Evolutionary conservation across 1,140 invertebrate species (phyloP).

Genomic region (Vollenhovia emeryi): DNA sequence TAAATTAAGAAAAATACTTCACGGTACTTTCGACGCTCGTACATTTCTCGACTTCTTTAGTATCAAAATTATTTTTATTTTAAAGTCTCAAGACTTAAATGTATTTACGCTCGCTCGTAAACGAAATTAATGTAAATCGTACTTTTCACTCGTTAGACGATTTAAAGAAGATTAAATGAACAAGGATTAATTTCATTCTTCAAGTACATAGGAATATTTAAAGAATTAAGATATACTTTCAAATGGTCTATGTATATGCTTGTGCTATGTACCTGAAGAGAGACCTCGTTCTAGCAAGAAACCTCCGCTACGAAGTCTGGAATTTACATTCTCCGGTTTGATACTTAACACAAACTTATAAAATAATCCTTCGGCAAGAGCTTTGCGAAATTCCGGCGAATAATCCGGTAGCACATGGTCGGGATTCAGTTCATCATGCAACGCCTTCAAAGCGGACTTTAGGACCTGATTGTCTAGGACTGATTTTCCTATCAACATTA

Average conservation of each 20-base stretch:
- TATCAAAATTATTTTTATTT: too few species aligned
- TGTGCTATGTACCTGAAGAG: constrained; percentile 86
- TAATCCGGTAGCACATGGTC: constrained; percentile 88
- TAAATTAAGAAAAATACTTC: background rate
- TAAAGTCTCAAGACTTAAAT: too few species aligned
- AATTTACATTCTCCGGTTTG: constrained; percentile 79
- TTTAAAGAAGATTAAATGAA: too few species aligned
- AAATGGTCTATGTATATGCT: background rate
- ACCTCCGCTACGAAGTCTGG: constrained; percentile 84
- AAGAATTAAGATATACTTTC: background rate
- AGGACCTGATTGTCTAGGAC: constrained; percentile 86
- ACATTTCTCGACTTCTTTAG: too few species aligned
- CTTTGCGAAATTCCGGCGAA: constrained; percentile 88
- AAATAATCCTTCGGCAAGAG: constrained; percentile 89
- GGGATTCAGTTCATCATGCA: constrained; percentile 89
- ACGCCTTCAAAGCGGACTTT: constrained; percentile 86
- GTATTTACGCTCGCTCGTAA: too few species aligned
- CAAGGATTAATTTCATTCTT: too few species aligned
- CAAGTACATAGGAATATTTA: background rate
- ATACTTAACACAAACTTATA: constrained; percentile 89
- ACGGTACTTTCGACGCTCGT: too few species aligned
- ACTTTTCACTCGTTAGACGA: too few species aligned
- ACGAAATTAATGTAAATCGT: too few species aligned
- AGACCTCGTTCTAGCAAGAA: constrained; percentile 86
- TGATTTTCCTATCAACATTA: constrained; percentile 87